phyloP scores from a whole-genome alignment of 2,888 invertebrate genomes.

The Petrolisthes manimaculis region DNA sequence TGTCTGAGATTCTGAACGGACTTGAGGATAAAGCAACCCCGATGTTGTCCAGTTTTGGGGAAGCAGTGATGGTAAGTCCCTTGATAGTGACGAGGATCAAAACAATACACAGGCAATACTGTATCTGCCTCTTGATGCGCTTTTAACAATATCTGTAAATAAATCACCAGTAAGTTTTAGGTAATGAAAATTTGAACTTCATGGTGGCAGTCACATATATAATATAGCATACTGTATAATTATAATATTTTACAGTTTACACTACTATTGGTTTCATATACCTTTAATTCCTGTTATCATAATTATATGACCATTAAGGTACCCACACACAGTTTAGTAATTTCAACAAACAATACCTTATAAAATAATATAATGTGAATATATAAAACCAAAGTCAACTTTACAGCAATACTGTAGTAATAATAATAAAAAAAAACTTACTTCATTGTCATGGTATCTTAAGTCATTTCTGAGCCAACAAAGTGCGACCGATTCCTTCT shows the following conservation, averaged over 20 bases:
- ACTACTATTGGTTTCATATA: no score
- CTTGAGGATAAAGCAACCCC: slow-evolving; percentile 66
- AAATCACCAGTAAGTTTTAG: neutral
- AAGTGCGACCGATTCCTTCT: slow-evolving; percentile 34
- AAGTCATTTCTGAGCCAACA: slow-evolving; percentile 66
- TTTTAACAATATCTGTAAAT: slow-evolving; percentile 58
- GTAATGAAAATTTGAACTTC: neutral
- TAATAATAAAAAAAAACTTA: slow-evolving; percentile 10
- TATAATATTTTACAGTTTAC: no score
- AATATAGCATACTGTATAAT: neutral
- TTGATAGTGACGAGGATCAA: slow-evolving; percentile 66
- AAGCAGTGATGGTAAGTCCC: slow-evolving; percentile 66
- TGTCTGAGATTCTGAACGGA: slow-evolving; percentile 63
- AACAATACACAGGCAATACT: slow-evolving; percentile 66
- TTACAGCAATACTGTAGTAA: no score
- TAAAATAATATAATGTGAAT: no score
- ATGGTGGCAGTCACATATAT: neutral
- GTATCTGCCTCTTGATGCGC: slow-evolving; percentile 64
- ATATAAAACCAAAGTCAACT: no score
- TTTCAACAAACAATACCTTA: no score
- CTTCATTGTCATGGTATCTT: slow-evolving; percentile 67
- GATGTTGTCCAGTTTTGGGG: slow-evolving; percentile 66
- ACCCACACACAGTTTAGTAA: no score
- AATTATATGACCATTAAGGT: no score
- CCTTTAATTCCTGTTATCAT: no score